These are phyloP conservation scores for Etheostoma perlongum DNA, from an alignment of 2,797 vertebrate species.

Conservation along the genomic window DNA sequence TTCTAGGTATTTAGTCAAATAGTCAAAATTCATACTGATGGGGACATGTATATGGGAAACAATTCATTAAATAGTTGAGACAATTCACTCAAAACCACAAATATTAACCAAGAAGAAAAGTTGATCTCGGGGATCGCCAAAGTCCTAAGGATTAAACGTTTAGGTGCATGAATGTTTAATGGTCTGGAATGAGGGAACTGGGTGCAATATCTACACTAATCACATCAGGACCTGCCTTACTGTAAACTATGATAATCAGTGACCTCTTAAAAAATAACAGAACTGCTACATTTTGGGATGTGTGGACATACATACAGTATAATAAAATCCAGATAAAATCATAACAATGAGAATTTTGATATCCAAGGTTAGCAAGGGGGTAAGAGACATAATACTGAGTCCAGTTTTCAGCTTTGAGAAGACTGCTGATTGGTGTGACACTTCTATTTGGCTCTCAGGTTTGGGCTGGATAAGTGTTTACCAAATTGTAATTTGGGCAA, in stretches of 20 bases:
- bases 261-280: neutral
- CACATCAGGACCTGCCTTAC: no score
- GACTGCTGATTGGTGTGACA: neutral
- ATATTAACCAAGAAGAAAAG: no score
- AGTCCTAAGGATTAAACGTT: no score
- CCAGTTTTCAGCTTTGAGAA: neutral
- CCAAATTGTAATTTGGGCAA: neutral
- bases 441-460: neutral
- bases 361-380: neutral
- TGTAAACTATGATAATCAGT: no score
- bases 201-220: no score
- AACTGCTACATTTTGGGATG: neutral
- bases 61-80: no score
- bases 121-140: no score
- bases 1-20: neutral
- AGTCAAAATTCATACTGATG: neutral
- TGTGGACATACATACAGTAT: neutral
- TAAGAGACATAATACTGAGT: neutral
- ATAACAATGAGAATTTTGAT: no score
- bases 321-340: neutral
- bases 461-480: neutral
- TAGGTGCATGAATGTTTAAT: no score
- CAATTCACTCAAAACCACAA: no score
- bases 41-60: no score
- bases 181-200: no score